These are phyloP conservation scores for Drosophila dives DNA, from an alignment of 2,888 invertebrate species.

Conservation along the genomic window DNA sequence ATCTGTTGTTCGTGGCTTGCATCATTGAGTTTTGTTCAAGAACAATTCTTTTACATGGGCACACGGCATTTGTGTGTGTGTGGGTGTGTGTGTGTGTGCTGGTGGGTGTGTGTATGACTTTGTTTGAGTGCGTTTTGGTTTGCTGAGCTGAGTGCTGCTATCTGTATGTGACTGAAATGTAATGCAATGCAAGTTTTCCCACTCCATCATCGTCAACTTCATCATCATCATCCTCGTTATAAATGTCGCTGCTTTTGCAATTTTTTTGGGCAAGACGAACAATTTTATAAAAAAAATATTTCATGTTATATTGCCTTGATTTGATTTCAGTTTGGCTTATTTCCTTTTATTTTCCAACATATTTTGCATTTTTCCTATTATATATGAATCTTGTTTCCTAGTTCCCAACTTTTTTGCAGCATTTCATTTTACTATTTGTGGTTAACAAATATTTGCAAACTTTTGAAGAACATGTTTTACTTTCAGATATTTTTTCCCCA, in stretches of 20 bases:
- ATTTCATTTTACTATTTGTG: constrained; percentile 2
- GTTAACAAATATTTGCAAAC: constrained; percentile 4
- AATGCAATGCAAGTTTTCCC: constrained; percentile 54
- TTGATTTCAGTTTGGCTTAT: constrained; percentile 34
- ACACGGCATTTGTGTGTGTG: constrained; percentile 20
- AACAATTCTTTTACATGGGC: constrained; percentile 65
- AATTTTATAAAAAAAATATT: constrained; percentile 23
- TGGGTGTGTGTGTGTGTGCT: constrained; percentile 18
- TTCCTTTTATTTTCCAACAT: constrained; percentile 7
- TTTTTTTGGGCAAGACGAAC: constrained; percentile 9
- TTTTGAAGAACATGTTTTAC: background rate
- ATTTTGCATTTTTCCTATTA: constrained; percentile 1
- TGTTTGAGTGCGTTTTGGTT: constrained; percentile 41
- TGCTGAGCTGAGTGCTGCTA: constrained; percentile 19
- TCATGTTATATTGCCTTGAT: constrained; percentile 40
- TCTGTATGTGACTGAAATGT: constrained; percentile 56
- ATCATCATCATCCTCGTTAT: constrained; percentile 35
- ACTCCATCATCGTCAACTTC: constrained; percentile 43
- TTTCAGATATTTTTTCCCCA: background rate
- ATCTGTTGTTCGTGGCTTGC: constrained; percentile 40
- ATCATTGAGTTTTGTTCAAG: constrained; percentile 71
- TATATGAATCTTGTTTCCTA: background rate
- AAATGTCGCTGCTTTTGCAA: constrained; percentile 54
- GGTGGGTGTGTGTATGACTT: constrained; percentile 34
- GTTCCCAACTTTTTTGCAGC: background rate